Evolutionary conservation across 2,113 vertebrate species (phyloP).

Genomic region (Cyprinodon variegatus): DNA sequence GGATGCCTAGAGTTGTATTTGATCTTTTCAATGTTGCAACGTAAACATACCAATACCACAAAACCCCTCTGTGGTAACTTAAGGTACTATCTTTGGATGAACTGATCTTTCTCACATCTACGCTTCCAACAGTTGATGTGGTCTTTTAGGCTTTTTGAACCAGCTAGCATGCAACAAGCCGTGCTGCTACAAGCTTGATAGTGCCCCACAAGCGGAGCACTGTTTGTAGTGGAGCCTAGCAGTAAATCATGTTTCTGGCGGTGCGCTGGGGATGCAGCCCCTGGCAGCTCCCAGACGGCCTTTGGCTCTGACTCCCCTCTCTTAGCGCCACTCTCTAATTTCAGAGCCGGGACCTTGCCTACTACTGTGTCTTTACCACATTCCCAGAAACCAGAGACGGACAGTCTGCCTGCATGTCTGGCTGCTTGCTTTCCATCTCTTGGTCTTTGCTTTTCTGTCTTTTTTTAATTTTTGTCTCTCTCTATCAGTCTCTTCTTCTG

Average conservation of each 20-base stretch:
- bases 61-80: neutral
- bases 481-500: constrained; percentile 35
- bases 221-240: constrained; percentile 58
- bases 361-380: constrained; percentile 75
- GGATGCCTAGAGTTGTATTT: constrained; percentile 3
- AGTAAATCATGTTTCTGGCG: constrained; percentile 68
- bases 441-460: constrained; percentile 39
- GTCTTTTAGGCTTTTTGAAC: constrained; percentile 56
- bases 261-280: constrained; percentile 68
- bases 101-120: constrained; percentile 55
- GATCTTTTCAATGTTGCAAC: constrained; percentile 6
- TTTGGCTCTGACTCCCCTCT: constrained; percentile 71
- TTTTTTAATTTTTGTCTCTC: constrained; percentile 19
- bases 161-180: constrained; percentile 44
- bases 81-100: neutral
- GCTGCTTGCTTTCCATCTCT: constrained; percentile 52
- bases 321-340: constrained; percentile 78
- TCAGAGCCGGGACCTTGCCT: constrained; percentile 73
- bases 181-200: constrained; percentile 42
- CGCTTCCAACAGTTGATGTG: constrained; percentile 58
- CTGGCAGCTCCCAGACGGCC: constrained; percentile 74
- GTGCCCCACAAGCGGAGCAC: constrained; percentile 36
- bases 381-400: constrained; percentile 77
- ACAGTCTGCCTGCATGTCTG: constrained; percentile 76
- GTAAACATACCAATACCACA: constrained; percentile 3